Evolutionary conservation across 2,113 vertebrate genomes (phyloP).

Genomic region (Odontophorus gujanensis): DNA sequence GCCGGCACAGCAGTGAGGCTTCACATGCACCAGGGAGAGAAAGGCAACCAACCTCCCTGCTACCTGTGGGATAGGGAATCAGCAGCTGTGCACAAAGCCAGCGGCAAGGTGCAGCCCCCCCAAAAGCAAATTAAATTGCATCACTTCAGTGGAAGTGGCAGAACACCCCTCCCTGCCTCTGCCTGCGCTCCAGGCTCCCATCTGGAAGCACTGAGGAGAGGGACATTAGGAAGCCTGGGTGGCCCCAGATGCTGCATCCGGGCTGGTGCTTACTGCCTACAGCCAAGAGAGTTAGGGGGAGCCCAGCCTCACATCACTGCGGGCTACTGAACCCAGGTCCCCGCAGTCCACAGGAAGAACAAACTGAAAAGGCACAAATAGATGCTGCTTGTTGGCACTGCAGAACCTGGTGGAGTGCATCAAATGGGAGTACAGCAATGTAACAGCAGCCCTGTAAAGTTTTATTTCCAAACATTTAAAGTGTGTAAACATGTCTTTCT

Average conservation of each 20-base stretch:
- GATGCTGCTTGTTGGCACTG: background rate
- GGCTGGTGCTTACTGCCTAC: background rate
- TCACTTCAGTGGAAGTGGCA: background rate
- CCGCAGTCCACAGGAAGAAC: background rate
- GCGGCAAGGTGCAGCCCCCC: background rate
- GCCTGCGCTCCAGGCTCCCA: background rate
- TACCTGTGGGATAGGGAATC: background rate
- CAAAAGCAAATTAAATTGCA: background rate
- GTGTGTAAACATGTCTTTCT: slow-evolving; percentile 15
- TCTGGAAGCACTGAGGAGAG: background rate
- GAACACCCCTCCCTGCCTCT: background rate
- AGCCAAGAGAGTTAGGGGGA: background rate
- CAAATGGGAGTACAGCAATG: background rate
- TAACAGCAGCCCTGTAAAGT: background rate
- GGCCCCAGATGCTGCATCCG: background rate
- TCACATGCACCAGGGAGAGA: accelerated
- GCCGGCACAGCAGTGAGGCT: background rate
- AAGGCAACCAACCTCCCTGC: background rate
- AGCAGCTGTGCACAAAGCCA: slow-evolving; percentile 22
- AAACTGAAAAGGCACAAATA: background rate
- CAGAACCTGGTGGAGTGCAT: slow-evolving; percentile 29
- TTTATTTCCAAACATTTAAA: slow-evolving; percentile 36
- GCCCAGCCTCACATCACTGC: background rate
- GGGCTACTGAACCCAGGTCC: background rate
- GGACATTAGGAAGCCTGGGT: background rate